Percentiles rank a stretch among this genome's conserved stretches.
Evolutionary conservation across 2,113 vertebrate genomes (phyloP).

Genomic region (Poicephalus gulielmi): DNA sequence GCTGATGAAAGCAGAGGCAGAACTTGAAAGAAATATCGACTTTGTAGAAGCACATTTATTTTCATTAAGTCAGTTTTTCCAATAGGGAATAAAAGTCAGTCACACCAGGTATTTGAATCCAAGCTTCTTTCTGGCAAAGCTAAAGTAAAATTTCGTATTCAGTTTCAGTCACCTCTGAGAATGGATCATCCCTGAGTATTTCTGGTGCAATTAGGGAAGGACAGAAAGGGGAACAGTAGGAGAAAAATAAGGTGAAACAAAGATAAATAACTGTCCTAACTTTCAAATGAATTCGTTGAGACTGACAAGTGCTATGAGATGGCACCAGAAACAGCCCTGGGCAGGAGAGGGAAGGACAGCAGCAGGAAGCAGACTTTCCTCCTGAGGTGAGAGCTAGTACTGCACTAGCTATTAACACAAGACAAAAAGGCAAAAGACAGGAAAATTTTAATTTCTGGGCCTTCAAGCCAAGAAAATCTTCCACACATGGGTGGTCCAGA

Average conservation of each 20-base stretch:
- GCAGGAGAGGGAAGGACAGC: not conserved
- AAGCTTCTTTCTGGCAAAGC: slow-evolving; percentile 15
- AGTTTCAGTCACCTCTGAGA: not conserved
- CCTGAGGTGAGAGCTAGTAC: not conserved
- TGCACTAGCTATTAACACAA: not conserved
- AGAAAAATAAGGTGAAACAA: not conserved
- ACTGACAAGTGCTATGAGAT: not conserved
- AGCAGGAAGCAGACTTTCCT: not conserved
- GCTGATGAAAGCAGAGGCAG: slow-evolving; percentile 38
- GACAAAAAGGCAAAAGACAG: not conserved
- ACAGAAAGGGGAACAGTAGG: not conserved
- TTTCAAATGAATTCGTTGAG: not conserved
- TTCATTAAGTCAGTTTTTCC: slow-evolving; percentile 48
- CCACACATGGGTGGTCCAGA: not conserved
- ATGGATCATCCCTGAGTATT: slow-evolving; percentile 1
- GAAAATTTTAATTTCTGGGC: not conserved
- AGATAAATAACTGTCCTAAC: not conserved
- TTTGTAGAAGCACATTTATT: slow-evolving; percentile 48
- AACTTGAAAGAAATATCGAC: slow-evolving; percentile 58
- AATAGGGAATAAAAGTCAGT: slow-evolving; percentile 14
- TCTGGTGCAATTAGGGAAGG: not conserved
- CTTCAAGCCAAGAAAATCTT: not conserved
- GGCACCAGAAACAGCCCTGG: not conserved
- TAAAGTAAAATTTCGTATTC: not conserved
- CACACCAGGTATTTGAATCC: slow-evolving; percentile 14